Evolutionary conservation across 2,797 vertebrate species (phyloP).

Genomic region (Melopsittacus undulatus): DNA sequence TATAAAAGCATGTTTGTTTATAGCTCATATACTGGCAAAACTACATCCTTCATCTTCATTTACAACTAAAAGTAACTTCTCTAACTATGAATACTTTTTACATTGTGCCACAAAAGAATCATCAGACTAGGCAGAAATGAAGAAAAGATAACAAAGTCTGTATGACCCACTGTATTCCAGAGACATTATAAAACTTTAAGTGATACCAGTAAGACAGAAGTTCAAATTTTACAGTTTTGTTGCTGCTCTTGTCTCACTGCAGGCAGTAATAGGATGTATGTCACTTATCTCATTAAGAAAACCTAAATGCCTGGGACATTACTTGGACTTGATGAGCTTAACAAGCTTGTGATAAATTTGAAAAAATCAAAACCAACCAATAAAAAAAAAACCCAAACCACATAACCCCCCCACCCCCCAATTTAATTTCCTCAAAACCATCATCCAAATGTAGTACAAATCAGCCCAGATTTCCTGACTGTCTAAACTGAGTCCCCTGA

Average conservation of each 20-base stretch:
- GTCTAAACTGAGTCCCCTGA: not conserved
- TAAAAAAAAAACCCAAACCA: not conserved
- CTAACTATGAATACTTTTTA: not conserved
- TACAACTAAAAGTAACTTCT: not conserved
- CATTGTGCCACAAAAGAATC: not conserved
- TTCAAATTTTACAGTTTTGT: not conserved
- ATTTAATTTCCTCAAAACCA: not conserved
- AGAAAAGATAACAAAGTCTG: not conserved
- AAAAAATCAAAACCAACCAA: not conserved
- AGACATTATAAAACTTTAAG: not conserved
- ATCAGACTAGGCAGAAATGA: not conserved
- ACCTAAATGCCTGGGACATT: not conserved
- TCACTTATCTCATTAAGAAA: not conserved
- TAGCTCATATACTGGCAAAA: not conserved
- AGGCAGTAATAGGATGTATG: not conserved
- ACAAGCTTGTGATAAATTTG: not conserved
- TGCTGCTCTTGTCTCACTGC: not conserved
- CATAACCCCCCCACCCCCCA: accelerated
- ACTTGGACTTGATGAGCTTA: not conserved
- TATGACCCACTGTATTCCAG: not conserved
- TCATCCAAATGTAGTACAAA: not conserved
- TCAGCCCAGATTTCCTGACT: not conserved
- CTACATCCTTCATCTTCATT: not conserved
- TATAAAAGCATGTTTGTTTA: not conserved
- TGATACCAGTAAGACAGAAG: not conserved